Conservation (phyloP, 2,888 invertebrate genomes). For the Ichneumoninae sp. region DNA sequence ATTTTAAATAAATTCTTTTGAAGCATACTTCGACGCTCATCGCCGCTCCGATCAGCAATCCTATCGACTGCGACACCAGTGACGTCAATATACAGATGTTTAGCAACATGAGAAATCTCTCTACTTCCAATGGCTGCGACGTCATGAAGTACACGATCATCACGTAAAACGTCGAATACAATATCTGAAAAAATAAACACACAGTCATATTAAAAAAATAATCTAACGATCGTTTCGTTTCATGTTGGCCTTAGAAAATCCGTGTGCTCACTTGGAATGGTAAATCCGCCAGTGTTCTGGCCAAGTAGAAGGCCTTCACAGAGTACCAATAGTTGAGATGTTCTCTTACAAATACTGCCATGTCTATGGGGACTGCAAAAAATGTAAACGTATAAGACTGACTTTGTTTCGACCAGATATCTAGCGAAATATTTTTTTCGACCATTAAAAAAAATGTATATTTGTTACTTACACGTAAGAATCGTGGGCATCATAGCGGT, state of each 20-base stretch:
- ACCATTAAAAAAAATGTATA: not conserved
- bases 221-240: not conserved
- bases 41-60: constrained; percentile 96
- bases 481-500: constrained; percentile 99
- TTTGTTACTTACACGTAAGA: constrained; percentile 93
- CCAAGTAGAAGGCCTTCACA: constrained; percentile 97
- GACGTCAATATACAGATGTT: constrained; percentile 92
- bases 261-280: constrained; percentile 94
- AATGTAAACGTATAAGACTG: constrained; percentile 24
- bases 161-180: constrained; percentile 82
- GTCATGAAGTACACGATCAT: constrained; percentile 98
- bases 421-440: not conserved
- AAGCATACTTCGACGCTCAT: constrained; percentile 91
- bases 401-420: constrained; percentile 23
- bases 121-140: constrained; percentile 95
- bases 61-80: constrained; percentile 96
- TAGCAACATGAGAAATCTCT: constrained; percentile 92
- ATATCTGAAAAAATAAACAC: constrained; percentile 77
- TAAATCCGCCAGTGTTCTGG: constrained; percentile 97
- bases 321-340: constrained; percentile 99
- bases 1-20: not conserved
- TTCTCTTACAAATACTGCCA: constrained; percentile 97
- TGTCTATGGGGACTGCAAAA: constrained; percentile 95
- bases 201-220: not conserved
- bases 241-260: not conserved